Base-by-base conservation (phyloP, 2,113 vertebrate species). In the Menidia beryllina region DNA sequence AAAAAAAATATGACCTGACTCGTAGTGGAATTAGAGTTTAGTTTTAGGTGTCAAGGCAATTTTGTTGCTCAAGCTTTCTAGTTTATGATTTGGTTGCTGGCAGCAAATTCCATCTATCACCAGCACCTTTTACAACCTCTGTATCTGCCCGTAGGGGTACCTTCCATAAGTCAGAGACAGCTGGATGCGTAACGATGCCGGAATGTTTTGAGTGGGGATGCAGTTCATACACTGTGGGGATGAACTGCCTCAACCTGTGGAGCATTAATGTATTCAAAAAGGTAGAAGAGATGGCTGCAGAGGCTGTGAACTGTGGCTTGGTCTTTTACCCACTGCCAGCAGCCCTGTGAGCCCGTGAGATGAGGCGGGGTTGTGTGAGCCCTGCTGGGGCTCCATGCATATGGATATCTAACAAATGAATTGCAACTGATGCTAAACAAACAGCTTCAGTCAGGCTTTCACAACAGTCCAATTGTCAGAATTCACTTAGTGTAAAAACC, bases 1-100 rank as follows among this genome's bases (percentile, higher is more conserved):
- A n/a, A 47, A 20, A 50, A n/a, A 24, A 55, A 54, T 13, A 2
- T 26, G 4, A 71, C 39, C 9, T 53, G 6, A 25, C 41, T n/a
- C n/a, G n/a, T n/a, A n/a, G n/a, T n/a, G n/a, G n/a, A n/a, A n/a
- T n/a, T n/a, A n/a, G n/a, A n/a, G n/a, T n/a, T n/a, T n/a, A n/a
- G n/a, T 52, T 47, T 68, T 24, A 72, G 39, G 51, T 67, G 76
- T 74, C 59, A 19, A 49, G 41, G 27, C 39, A 34, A 49, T 39
- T 76, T 57, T 48, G 17, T 27, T 69, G 69, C 57, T 77, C 30
- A 0, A 63, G 26, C 59, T 70, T 56, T 57, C 15, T 52, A 49
- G 25, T 36, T 55, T 56, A 50, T 59, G 41, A 69, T 51, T 50
- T 76, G 52, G 11, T 53, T 63, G 0, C 56, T n/a, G 54, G 39